Conservation (phyloP, 2,797 vertebrate genomes). For the Melanotaenia nigrans region DNA sequence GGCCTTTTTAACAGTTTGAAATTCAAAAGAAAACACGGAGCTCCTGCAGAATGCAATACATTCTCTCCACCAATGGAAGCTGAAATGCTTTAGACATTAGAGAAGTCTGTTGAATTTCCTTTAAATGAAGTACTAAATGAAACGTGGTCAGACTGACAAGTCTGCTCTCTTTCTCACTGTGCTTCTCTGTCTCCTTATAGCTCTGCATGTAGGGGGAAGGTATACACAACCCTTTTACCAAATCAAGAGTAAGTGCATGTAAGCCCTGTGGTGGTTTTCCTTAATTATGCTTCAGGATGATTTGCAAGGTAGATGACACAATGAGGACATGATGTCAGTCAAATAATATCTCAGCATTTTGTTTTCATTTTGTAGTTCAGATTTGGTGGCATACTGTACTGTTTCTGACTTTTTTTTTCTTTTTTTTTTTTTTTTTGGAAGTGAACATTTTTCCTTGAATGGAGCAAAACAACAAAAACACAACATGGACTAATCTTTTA, state of each 20-base stretch:
- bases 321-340: conserved; percentile 70
- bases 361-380: conserved; percentile 17
- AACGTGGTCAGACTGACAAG: conserved; percentile 80
- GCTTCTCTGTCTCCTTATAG: conserved; percentile 64
- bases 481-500: conserved; percentile 59
- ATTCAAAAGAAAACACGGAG: conserved; percentile 43
- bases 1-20: conserved; percentile 63
- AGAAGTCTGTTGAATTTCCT: conserved; percentile 77
- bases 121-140: conserved; percentile 77
- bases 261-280: conserved; percentile 62
- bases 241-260: conserved; percentile 67
- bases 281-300: conserved; percentile 70
- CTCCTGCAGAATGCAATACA: conserved; percentile 58
- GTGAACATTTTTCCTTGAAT: conserved; percentile 41
- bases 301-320: conserved; percentile 73
- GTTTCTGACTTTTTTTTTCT: conserved; percentile 30
- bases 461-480: conserved; percentile 42
- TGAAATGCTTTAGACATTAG: conserved; percentile 77
- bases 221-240: conserved; percentile 61
- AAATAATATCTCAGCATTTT: conserved; percentile 50
- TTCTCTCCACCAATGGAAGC: conserved; percentile 55
- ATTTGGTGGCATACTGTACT: conserved; percentile 22
- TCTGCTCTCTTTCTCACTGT: conserved; percentile 63
- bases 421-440: conserved; percentile 21
- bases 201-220: conserved; percentile 41